These are phyloP conservation scores for Periplaneta americana DNA, from an alignment of 1,140 invertebrate species.

Conservation along the genomic window DNA sequence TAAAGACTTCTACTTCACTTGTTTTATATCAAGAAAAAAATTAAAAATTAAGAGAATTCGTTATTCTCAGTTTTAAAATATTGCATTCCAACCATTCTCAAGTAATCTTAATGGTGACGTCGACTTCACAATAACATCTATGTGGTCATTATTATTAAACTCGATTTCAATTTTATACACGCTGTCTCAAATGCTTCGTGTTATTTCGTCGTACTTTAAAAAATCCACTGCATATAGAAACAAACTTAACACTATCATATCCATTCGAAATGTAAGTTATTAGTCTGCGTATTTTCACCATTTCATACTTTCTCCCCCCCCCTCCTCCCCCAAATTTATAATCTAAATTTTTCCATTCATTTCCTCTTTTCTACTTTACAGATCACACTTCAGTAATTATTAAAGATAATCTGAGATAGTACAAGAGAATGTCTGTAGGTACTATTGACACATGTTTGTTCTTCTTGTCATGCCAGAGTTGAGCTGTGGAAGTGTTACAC, in stretches of 20 bases:
- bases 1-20: background rate
- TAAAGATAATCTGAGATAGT: too few relatives aligned
- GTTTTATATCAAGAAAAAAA: background rate
- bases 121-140: background rate
- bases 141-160: background rate
- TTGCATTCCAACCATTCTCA: background rate
- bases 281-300: background rate
- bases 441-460: background rate
- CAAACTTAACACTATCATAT: background rate
- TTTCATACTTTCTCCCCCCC: background rate
- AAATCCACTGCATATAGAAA: background rate
- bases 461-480: background rate
- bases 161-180: background rate
- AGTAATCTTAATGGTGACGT: background rate
- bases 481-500: conserved; percentile 7
- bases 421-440: too few relatives aligned
- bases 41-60: too few relatives aligned
- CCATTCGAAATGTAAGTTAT: background rate
- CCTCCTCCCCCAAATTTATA: too few relatives aligned
- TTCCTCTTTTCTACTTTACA: background rate
- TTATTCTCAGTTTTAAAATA: background rate
- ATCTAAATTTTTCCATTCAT: background rate
- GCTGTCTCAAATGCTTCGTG: background rate
- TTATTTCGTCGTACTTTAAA: background rate
- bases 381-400: background rate